Conservation (phyloP, 1,140 invertebrate species). For the Bombyx mandarina region DNA sequence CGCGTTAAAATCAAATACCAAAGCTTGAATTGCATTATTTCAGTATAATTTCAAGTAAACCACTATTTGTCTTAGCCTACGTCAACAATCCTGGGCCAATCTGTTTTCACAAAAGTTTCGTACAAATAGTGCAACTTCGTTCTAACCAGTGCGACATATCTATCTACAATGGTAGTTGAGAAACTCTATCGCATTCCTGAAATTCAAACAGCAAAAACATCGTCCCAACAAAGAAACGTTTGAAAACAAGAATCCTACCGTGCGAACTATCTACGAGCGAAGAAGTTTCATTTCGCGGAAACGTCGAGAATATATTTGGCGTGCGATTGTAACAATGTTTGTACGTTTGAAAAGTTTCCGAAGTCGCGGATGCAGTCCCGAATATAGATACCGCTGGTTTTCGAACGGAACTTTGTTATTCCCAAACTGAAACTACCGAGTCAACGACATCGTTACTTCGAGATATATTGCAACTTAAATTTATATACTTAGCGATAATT, state of each 20-base stretch:
- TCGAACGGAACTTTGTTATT: slow-evolving; percentile 27
- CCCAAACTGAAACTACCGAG: slow-evolving; percentile 37
- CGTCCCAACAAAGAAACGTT: not conserved
- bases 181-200: too few relatives aligned
- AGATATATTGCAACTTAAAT: slow-evolving; percentile 33
- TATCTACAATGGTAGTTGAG: too few relatives aligned
- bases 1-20: too few relatives aligned
- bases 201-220: too few relatives aligned
- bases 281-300: slow-evolving; percentile 14
- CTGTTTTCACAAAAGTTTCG: too few relatives aligned
- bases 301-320: slow-evolving; percentile 11
- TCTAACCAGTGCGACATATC: too few relatives aligned
- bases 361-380: slow-evolving; percentile 27
- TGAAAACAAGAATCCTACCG: not conserved
- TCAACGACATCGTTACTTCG: slow-evolving; percentile 55
- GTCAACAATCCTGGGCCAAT: too few relatives aligned
- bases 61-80: too few relatives aligned
- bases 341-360: slow-evolving; percentile 33
- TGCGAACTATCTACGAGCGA: slow-evolving; percentile 1
- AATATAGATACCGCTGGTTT: slow-evolving; percentile 28
- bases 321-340: slow-evolving; percentile 11
- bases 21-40: too few relatives aligned
- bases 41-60: too few relatives aligned
- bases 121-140: too few relatives aligned
- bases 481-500: not conserved